Evolutionary conservation across 2,888 invertebrate genomes (phyloP).

Genomic region (Drosophila atroscutellata): DNA sequence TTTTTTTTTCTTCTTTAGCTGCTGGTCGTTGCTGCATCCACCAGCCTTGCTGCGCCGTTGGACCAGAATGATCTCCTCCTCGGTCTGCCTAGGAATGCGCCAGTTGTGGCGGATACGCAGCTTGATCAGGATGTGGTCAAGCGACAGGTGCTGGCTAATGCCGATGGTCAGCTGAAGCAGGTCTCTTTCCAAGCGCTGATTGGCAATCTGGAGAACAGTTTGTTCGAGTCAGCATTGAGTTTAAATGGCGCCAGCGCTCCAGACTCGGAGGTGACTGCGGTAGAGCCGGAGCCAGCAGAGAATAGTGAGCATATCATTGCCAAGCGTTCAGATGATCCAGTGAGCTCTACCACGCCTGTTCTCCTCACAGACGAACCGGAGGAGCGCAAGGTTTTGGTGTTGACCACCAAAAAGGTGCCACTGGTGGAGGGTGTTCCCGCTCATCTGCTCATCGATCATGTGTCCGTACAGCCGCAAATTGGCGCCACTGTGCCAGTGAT

Average conservation of each 20-base stretch:
- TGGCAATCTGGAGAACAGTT: conserved; percentile 78
- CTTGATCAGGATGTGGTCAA: conserved; percentile 65
- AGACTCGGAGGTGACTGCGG: conserved; percentile 53
- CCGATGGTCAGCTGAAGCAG: conserved; percentile 70
- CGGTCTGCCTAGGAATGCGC: conserved; percentile 46
- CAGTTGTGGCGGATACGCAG: conserved; percentile 28
- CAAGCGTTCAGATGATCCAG: conserved; percentile 55
- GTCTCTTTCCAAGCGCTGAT: conserved; percentile 80
- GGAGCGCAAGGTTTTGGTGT: conserved; percentile 66
- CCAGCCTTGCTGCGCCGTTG: conserved; percentile 61
- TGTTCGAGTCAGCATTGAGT: conserved; percentile 80
- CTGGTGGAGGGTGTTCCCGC: conserved; percentile 63
- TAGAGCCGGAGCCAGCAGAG: conserved; percentile 41
- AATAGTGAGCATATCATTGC: conserved; percentile 39
- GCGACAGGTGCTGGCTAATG: conserved; percentile 64
- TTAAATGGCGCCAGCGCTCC: conserved; percentile 66
- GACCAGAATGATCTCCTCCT: conserved; percentile 62
- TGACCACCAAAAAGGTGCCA: conserved; percentile 76
- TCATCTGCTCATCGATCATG: conserved; percentile 81
- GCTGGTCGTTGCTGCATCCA: conserved; percentile 43
- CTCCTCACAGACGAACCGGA: conserved; percentile 18
- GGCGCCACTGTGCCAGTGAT: conserved; percentile 63
- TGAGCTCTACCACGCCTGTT: background rate
- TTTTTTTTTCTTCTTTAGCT: conserved; percentile 39
- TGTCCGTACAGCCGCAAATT: conserved; percentile 75